Conservation (phyloP, 2,113 vertebrate species). For the Podarcis raffonei region DNA sequence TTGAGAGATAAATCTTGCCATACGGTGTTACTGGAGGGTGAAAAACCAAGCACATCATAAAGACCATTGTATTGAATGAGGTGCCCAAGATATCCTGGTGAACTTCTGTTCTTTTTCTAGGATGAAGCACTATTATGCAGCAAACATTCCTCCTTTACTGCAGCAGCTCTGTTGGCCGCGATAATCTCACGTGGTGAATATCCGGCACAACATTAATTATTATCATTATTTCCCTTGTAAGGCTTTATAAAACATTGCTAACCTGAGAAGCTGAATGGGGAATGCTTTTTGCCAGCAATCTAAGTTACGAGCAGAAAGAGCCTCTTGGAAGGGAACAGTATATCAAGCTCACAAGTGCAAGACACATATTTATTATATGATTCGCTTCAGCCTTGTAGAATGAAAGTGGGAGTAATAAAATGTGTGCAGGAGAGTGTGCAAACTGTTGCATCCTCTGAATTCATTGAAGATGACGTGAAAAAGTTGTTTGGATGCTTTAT, state of each 20-base stretch:
- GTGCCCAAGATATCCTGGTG: neutral
- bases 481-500: slow-evolving; percentile 78
- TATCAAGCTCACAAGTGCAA: slow-evolving; percentile 45
- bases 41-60: neutral
- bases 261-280: slow-evolving; percentile 41
- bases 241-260: slow-evolving; percentile 35
- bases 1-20: neutral
- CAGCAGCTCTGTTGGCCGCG: neutral
- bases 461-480: slow-evolving; percentile 70
- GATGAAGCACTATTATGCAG: neutral
- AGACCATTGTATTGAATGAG: neutral
- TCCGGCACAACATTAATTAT: neutral
- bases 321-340: slow-evolving; percentile 55
- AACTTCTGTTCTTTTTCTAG: neutral
- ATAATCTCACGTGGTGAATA: neutral
- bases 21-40: neutral
- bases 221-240: neutral
- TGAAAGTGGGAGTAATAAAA: slow-evolving; percentile 62
- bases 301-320: slow-evolving; percentile 48
- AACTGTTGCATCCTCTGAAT: slow-evolving; percentile 70
- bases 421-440: slow-evolving; percentile 54
- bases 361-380: slow-evolving; percentile 64
- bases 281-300: slow-evolving; percentile 45
- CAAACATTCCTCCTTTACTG: neutral
- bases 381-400: slow-evolving; percentile 53